Base-by-base conservation (phyloP, 2,797 vertebrate genomes). In the Enteromius afrohamiltoni region DNA sequence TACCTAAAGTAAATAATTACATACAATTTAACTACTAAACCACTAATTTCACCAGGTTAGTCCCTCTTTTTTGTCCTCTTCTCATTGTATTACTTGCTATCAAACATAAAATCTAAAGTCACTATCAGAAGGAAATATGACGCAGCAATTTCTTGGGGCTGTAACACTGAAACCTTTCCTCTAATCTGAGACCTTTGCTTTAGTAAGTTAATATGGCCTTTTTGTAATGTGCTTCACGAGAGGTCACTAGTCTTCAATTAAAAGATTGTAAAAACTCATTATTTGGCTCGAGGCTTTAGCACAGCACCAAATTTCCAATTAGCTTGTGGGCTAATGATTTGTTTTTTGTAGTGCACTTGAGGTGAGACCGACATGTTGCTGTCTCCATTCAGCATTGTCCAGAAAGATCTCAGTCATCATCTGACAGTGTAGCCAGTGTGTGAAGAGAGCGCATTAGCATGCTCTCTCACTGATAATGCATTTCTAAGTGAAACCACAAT, bases 401-500 rank as follows among this genome's bases (percentile, higher is more conserved):
- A 55, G 47, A 65, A 53, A 75, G n/a, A 55, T 60, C 68, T 23
- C 34, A 53, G 83, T 65, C 77, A 74, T 68, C 23, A 68, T 84
- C 60, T 17, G 77, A 64, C 77, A 65, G 65, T 53, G 58, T 34
- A 31, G 69, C 29, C 69, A 74, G 78, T 75, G 58, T 34, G 31
- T 70, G 31, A 23, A 23, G 58, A 37, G 49, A 77, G 42, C 19
- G 37, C 71, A 62, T 81, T 81, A 77, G 73, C 23, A 80, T 62
- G 58, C 19, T 45, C 11, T 19, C n/a, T 49, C 11, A 62, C 23
- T 75, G 83, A 82, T 92, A 91, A 89, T 79, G 85, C 86, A 73
- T 49, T 84, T 81, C 86, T 88, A 89, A 87, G 89, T 80, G 85
- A 91, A 90, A 87, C 58, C 80, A 82, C 87, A 64, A 78, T 79